Evolutionary conservation across 2,113 vertebrate species (phyloP).

Genomic region (Anolis carolinensis): DNA sequence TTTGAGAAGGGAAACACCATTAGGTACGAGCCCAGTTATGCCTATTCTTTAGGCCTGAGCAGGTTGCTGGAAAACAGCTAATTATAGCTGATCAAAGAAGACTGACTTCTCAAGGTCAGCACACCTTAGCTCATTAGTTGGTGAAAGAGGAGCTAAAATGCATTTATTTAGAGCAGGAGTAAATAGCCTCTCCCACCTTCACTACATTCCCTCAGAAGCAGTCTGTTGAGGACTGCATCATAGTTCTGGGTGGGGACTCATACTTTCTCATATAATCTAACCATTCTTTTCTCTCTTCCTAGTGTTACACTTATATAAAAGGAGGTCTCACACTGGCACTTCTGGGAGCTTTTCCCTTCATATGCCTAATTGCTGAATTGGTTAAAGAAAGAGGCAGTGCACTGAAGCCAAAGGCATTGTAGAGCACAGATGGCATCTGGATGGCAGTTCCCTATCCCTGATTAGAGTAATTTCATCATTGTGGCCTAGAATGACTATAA

Average conservation of each 20-base stretch:
- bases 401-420: too few relatives aligned
- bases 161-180: background rate
- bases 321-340: background rate
- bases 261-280: background rate
- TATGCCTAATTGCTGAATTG: too few relatives aligned
- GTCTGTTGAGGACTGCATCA: background rate
- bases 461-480: too few relatives aligned
- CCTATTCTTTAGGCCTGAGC: background rate
- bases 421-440: too few relatives aligned
- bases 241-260: background rate
- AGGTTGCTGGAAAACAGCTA: background rate
- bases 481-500: too few relatives aligned
- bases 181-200: background rate
- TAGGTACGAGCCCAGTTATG: background rate
- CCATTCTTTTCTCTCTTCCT: background rate
- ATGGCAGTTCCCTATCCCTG: too few relatives aligned
- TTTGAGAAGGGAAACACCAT: background rate
- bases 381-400: too few relatives aligned
- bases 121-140: background rate
- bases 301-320: background rate
- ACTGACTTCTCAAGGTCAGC: background rate
- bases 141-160: background rate
- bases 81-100: background rate
- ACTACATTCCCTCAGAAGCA: background rate
- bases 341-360: background rate